These are phyloP conservation scores for Ophthalmolycus amberensis DNA, from an alignment of 2,113 vertebrate species.

Conservation along the genomic window DNA sequence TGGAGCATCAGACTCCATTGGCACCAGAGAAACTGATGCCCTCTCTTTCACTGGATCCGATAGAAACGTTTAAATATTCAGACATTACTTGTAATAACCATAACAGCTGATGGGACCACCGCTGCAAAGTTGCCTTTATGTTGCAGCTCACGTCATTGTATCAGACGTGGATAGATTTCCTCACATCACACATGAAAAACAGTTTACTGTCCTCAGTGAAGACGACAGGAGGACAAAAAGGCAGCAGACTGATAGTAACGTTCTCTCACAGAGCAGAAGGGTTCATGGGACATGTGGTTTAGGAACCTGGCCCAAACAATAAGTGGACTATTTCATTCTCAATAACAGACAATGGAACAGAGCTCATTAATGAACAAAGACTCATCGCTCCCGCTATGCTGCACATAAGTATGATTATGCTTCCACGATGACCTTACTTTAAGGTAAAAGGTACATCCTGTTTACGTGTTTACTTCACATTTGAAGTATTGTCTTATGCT, in stretches of 20 bases:
- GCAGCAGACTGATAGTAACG: not conserved
- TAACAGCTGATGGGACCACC: not conserved
- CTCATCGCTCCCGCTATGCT: not conserved
- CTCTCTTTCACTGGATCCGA: not conserved
- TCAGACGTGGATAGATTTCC: not conserved
- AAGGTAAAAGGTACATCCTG: not conserved
- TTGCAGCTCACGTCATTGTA: not conserved
- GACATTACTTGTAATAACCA: not conserved
- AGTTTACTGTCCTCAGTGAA: not conserved
- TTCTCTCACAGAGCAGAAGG: not conserved
- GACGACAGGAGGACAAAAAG: not conserved
- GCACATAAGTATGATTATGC: not conserved
- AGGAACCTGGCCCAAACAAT: not conserved
- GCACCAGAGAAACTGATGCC: not conserved
- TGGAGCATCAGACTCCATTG: slow-evolving; percentile 6
- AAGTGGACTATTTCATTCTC: not conserved
- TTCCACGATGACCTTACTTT: not conserved
- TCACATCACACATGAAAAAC: not conserved
- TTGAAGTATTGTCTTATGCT: not conserved
- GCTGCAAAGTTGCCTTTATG: not conserved
- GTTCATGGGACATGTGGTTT: slow-evolving; percentile 1
- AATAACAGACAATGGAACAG: not conserved
- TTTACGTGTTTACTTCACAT: not conserved
- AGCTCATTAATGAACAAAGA: too few species aligned
- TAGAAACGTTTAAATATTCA: not conserved